Percentiles rank a stretch among this genome's conserved stretches.
Conservation (phyloP, 2,797 vertebrate species). For the Loris lydekkerianus region DNA sequence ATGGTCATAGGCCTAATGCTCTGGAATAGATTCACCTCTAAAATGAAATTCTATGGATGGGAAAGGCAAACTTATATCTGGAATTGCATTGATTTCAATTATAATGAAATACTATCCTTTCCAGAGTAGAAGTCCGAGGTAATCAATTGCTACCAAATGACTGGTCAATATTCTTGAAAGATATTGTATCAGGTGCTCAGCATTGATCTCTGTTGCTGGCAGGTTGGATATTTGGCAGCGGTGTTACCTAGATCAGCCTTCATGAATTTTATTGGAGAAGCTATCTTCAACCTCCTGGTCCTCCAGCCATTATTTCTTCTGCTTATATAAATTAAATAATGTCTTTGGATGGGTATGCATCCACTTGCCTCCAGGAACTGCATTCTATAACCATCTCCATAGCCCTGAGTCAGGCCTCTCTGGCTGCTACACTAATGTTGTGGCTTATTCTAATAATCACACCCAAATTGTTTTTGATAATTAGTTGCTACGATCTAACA, state of each 20-base stretch:
- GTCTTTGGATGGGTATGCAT: background rate
- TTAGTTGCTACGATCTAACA: background rate
- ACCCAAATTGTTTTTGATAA: background rate
- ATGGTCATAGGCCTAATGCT: background rate
- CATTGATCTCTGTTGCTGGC: background rate
- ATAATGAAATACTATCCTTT: background rate
- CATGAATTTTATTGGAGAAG: background rate
- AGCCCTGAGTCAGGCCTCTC: background rate
- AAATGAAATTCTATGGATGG: background rate
- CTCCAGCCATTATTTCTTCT: background rate
- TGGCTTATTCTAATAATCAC: background rate
- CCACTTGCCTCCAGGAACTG: background rate
- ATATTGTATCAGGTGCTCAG: background rate
- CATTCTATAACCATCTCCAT: background rate
- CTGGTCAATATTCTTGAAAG: background rate
- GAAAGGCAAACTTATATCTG: background rate
- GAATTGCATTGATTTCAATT: background rate
- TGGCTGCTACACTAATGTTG: background rate
- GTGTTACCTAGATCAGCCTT: background rate
- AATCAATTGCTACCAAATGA: background rate
- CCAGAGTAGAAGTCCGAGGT: background rate
- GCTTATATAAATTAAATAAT: background rate
- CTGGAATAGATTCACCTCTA: background rate
- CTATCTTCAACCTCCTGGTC: background rate
- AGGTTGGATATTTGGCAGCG: background rate